Base-by-base conservation (phyloP, 2,888 invertebrate species). In the Augochlorella aurata region DNA sequence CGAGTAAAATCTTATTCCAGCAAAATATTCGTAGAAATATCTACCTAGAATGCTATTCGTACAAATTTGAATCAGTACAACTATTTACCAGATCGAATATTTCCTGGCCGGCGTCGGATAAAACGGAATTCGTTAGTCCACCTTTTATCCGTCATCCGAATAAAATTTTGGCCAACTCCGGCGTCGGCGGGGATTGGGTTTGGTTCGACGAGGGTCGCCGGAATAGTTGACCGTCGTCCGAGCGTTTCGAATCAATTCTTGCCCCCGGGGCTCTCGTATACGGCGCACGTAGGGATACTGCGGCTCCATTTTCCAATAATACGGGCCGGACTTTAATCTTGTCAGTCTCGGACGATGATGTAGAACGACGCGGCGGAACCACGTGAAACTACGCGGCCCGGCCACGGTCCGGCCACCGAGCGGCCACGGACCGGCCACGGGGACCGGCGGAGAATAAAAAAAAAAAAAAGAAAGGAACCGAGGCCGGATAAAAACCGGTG, bases 261-360 rank as follows among this genome's bases (percentile, higher is more conserved):
- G 72, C 74, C 77, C 66, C 10, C 71, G 44, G 52, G 72, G 72
- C 21, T 85, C 74, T 44, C 52, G 78, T 74, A 84, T 81, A 79
- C 80, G 58, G 16, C 44, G 84, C 86, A 86, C 86, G 84, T 85
- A 77, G 80, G 74, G 77, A 69, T 73, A 76, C 84, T 61, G 81
- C 68, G 84, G 79, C 72, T 82, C 81, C 85, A 82, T 88, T 87
- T 89, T 84, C 86, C 84, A 87, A 85, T 89, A 89, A 89, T 88
- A 89, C 80, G 82, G 72, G 76, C 76, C 85, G 65, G 82, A 78
- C 83, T 86, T 88, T 86, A 89, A 88, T 89, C 89, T 89, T 82
- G 87, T 88, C 87, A 86, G 84, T 77, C 79, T 65, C 84, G 86
- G 69, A 85, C 76, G 85, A 81, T 85, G 84, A 89, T 78, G 74